Conservation (phyloP, 2,113 vertebrate species). For the Dermatemys mawii region DNA sequence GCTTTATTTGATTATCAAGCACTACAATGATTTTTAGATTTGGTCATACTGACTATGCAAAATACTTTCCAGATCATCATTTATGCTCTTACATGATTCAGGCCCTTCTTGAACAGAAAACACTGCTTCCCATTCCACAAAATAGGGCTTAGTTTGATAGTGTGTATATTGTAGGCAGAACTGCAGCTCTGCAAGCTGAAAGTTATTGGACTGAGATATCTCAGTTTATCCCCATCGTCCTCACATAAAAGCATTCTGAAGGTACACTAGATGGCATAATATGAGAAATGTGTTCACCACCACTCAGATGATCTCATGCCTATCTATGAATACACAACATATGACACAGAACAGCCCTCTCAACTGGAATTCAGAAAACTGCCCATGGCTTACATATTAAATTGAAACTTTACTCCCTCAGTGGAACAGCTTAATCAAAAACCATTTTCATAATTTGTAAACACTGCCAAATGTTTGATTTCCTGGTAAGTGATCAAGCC, state of each 20-base stretch:
- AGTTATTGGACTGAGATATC: neutral
- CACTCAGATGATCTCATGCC: rapidly evolving
- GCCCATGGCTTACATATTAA: neutral
- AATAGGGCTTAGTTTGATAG: neutral
- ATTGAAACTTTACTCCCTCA: constrained; percentile 20
- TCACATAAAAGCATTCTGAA: neutral
- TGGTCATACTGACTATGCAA: neutral
- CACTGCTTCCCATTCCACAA: neutral
- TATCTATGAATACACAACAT: neutral
- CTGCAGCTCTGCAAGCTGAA: neutral
- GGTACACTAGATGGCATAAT: neutral
- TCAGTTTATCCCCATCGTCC: neutral
- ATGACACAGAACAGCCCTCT: neutral
- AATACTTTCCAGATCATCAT: neutral
- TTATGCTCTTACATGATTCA: neutral
- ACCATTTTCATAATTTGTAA: constrained; percentile 59
- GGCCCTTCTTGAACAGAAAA: neutral
- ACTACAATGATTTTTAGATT: neutral
- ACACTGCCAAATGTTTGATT: constrained; percentile 48
- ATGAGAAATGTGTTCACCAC: rapidly evolving
- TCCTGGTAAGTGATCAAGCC: constrained; percentile 14
- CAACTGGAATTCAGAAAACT: neutral
- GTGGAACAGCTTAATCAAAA: constrained; percentile 24
- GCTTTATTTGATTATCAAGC: neutral
- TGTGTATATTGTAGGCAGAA: neutral